A percentile compares a stretch with the other conserved stretches of the same genome.
Evolutionary conservation across 2,113 vertebrate species (phyloP).

Genomic region (Perccottus glenii): DNA sequence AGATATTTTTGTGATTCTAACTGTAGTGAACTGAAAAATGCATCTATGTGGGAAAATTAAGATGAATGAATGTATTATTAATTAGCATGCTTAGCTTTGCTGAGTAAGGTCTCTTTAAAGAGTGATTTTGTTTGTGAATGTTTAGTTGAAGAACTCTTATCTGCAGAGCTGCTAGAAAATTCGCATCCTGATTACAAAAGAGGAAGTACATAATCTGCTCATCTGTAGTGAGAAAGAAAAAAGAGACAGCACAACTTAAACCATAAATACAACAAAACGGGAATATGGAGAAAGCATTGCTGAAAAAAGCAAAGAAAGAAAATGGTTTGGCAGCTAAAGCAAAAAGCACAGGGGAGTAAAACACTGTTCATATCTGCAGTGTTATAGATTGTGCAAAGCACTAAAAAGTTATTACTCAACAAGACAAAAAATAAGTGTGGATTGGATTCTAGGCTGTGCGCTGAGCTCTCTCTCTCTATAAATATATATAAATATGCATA

Average conservation of each 20-base stretch:
- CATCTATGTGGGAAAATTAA: constrained; percentile 19
- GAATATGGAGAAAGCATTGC: not conserved
- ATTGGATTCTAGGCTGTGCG: not conserved
- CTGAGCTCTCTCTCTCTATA: not conserved
- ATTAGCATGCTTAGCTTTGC: constrained; percentile 31
- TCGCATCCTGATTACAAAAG: constrained; percentile 62
- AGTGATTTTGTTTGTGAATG: constrained; percentile 16
- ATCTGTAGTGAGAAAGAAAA: constrained; percentile 19
- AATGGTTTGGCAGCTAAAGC: not conserved
- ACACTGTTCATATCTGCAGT: constrained; percentile 10
- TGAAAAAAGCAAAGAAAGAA: constrained; percentile 3
- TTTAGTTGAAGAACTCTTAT: constrained; percentile 51
- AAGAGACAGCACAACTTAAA: constrained; percentile 6
- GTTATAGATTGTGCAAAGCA: constrained; percentile 15
- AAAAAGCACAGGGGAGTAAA: not conserved
- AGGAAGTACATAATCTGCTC: constrained; percentile 65
- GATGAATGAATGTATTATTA: constrained; percentile 50
- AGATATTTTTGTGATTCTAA: constrained; percentile 81
- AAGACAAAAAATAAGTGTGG: not conserved
- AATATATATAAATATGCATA: not conserved
- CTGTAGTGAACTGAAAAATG: constrained; percentile 63
- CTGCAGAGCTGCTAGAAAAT: constrained; percentile 38
- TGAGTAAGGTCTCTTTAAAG: constrained; percentile 48
- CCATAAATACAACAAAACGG: constrained; percentile 6
- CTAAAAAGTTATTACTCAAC: not conserved